Evolutionary conservation across 1,140 invertebrate genomes (phyloP), one percentile per base, ranked within the genome.

Genomic region (Brachionus rotundiformis): DNA sequence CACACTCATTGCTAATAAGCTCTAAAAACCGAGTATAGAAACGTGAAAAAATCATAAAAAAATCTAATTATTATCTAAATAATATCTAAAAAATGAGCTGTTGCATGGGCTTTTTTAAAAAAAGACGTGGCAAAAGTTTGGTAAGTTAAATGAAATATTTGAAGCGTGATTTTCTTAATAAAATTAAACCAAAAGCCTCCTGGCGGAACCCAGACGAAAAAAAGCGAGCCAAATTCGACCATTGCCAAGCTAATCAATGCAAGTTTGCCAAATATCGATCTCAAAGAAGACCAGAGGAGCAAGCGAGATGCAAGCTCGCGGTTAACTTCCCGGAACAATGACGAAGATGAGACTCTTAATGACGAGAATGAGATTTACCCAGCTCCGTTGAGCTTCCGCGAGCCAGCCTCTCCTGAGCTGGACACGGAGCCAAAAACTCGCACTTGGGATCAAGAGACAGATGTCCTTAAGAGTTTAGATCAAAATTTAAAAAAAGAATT

Each of bases 31-130:
- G 29, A 63, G 29, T 29, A 4, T 63, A 63, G 13, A 63, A 63
- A 63, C 29, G 25, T 33, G 29, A 29, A 63, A 63, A 29, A 29
- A 29, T 63, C 25, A 63, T 63, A 59, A 63, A 63, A 63, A 63
- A 63, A 29, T 33, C 61, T 63, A 63, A 63, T 33, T 63, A 68
- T 68, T 68, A 68, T 73, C 68, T 73, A 41, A 73, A 23, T 47
- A 36, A 36, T 36, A 71, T 54, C 47, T 16, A 4, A 29, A 73
- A 73, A 73, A 73, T 73, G 68, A 73, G 68, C 25, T 73, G 68
- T 29, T 73, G 68, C 36, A 73, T 73, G 68, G 68, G 68, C 25
- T 73, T 73, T 73, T 73, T 73, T 23, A 73, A 73, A 44, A 41
- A 44, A 44, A 73, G 41, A 44, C 68, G 68, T 3, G 36, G 36